These are phyloP conservation scores for Linurgus olivaceus DNA, from an alignment of 2,797 vertebrate genomes.

Conservation along the genomic window DNA sequence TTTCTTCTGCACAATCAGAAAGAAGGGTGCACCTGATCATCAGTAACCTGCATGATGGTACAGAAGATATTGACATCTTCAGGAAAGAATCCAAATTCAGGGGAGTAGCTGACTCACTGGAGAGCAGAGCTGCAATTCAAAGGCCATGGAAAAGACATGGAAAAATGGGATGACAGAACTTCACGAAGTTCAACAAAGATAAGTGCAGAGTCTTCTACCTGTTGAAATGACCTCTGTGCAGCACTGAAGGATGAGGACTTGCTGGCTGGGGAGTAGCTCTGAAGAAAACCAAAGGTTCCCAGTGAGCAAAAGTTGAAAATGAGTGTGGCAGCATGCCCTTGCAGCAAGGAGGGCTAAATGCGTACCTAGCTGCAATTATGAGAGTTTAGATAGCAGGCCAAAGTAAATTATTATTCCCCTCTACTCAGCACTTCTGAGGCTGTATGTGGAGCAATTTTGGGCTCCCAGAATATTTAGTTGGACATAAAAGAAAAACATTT, in stretches of 20 bases:
- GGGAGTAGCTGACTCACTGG: fast-evolving
- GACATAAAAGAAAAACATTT: conserved; percentile 31
- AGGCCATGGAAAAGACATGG: neutral
- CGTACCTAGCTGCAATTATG: neutral
- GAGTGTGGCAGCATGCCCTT: neutral
- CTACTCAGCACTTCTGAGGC: conserved; percentile 28
- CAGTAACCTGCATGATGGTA: neutral
- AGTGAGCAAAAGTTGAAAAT: neutral
- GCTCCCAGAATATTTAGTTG: conserved; percentile 14
- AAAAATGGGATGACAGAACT: neutral
- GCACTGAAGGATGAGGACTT: neutral
- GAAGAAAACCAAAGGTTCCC: neutral
- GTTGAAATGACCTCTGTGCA: neutral
- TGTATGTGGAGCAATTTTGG: neutral
- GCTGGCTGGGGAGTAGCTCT: neutral
- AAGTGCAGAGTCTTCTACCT: neutral
- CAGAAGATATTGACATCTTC: neutral
- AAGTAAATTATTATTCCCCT: conserved; percentile 27
- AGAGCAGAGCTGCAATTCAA: neutral
- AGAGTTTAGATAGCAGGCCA: neutral
- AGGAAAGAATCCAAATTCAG: neutral
- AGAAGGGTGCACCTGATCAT: neutral
- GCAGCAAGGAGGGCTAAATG: conserved; percentile 13
- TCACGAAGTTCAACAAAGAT: neutral
- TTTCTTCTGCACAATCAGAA: neutral